A percentile compares a stretch with the other conserved stretches of the same genome.
Evolutionary conservation across 2,113 vertebrate species (phyloP).

Genomic region (Clarias gariepinus): DNA sequence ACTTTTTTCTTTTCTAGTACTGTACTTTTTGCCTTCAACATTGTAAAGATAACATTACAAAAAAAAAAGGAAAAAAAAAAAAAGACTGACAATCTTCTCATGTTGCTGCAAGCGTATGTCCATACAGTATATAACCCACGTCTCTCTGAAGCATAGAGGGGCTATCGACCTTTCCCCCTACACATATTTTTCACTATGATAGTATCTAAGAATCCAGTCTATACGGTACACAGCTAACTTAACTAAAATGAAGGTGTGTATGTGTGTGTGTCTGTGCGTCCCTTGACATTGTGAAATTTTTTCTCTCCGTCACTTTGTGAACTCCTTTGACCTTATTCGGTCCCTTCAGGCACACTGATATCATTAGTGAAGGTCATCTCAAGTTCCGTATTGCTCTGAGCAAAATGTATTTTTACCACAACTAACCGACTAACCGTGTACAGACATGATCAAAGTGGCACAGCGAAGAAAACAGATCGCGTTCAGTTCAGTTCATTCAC

Average conservation of each 20-base stretch:
- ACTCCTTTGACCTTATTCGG: constrained; percentile 68
- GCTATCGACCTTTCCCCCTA: constrained; percentile 63
- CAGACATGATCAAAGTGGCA: constrained; percentile 41
- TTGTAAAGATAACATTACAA: constrained; percentile 66
- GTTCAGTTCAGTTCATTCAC: constrained; percentile 38
- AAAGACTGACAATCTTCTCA: constrained; percentile 82
- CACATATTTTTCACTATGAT: constrained; percentile 83
- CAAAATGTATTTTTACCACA: constrained; percentile 47
- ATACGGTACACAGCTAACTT: constrained; percentile 79
- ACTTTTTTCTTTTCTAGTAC: constrained; percentile 74
- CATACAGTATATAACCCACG: constrained; percentile 59
- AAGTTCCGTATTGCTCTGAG: constrained; percentile 39
- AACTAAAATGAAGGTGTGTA: constrained; percentile 77
- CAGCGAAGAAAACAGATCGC: constrained; percentile 28
- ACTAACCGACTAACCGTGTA: constrained; percentile 41
- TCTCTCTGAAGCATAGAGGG: constrained; percentile 67
- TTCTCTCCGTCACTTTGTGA: constrained; percentile 74
- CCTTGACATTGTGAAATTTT: constrained; percentile 80
- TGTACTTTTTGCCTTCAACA: constrained; percentile 80
- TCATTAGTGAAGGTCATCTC: constrained; percentile 46
- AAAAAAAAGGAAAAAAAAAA: constrained; percentile 54
- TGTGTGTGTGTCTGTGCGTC: constrained; percentile 75
- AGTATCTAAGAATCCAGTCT: constrained; percentile 76
- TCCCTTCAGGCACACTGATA: constrained; percentile 43
- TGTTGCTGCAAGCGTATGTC: constrained; percentile 75